phyloP scores from a whole-genome alignment of 1,140 invertebrate genomes.

The Dinoponera quadriceps region DNA sequence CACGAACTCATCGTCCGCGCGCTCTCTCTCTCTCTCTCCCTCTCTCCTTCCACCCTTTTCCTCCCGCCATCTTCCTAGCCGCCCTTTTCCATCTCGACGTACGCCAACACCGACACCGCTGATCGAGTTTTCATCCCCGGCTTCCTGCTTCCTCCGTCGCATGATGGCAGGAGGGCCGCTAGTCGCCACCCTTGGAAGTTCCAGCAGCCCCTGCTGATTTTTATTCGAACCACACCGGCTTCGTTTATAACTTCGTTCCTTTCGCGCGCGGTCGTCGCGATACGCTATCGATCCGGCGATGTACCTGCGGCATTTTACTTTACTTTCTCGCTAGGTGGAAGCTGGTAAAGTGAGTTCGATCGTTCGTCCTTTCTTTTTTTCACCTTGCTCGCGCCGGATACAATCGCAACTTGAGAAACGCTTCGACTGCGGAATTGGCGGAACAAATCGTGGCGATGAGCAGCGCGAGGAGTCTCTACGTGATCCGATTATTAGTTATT shows the following conservation, averaged over 20 bases:
- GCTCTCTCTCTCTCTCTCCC: background rate
- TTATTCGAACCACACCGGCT: slow-evolving; percentile 75
- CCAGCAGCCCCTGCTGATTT: slow-evolving; percentile 68
- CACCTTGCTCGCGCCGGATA: background rate
- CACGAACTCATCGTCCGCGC: slow-evolving; percentile 19
- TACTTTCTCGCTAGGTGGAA: background rate
- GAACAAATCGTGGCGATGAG: background rate
- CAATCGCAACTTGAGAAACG: background rate
- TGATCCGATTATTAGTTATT: too few species aligned
- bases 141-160: slow-evolving; percentile 42
- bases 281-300: slow-evolving; percentile 49
- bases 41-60: slow-evolving; percentile 15
- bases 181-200: slow-evolving; percentile 55
- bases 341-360: slow-evolving; percentile 16
- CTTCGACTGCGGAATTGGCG: background rate
- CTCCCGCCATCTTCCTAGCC: background rate
- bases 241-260: slow-evolving; percentile 77
- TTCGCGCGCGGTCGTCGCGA: slow-evolving; percentile 54
- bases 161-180: slow-evolving; percentile 17
- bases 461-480: too few species aligned
- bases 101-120: slow-evolving; percentile 60
- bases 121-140: slow-evolving; percentile 77
- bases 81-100: slow-evolving; percentile 15
- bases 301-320: slow-evolving; percentile 39
- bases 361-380: background rate